Evolutionary conservation across 1,140 invertebrate species (phyloP), one percentile per base, ranked within the genome.

Genomic region (Anagrus nilaparvatae): DNA sequence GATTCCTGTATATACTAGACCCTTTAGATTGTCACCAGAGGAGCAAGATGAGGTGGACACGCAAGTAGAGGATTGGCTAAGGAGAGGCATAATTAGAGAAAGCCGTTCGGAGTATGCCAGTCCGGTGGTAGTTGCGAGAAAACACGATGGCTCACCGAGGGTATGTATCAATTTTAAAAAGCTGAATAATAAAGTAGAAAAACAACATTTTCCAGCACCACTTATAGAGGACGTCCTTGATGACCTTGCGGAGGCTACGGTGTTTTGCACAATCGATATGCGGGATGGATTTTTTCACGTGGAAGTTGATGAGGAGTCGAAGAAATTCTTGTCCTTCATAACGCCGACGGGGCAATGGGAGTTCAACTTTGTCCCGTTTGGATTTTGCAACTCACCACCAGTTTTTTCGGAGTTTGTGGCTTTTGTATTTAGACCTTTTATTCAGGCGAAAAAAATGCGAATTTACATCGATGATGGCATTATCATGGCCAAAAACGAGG

Each of bases 91-190:
- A 13, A 57, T 64, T 28, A 34, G 42, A 20, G 42, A 48, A 32
- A 56, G 52, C 32, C 41, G 46, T 18, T 60, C 56, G 14, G 60
- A 59, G 18, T 75, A 65, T 58, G 51, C 59, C 9, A 61, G 60
- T 37, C 67, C 67, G 0, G 47, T 72, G 0, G 60, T 72, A 0
- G 40, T 73, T 9, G 64, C 67, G 6, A 51, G 39, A 18, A 76
- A 76, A 43, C 70, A 71, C 53, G 65, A 69, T 49, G 59, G 60
- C 6, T 47, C 50, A 1, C 38, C 50, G 10, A 33, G 73, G 28
- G 57, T 74, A 9, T 76, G 72, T 54, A 48, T 75, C 1, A 71
- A 77, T 48, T 76, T 63, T 47, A 47, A 71, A 7, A 33, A 42
- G 18, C 39, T 74, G 6, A 76, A 76, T 50, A 59, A 55, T 40